Evolutionary conservation across 2,888 invertebrate genomes (phyloP).

Genomic region (Mythimna lalbum): DNA sequence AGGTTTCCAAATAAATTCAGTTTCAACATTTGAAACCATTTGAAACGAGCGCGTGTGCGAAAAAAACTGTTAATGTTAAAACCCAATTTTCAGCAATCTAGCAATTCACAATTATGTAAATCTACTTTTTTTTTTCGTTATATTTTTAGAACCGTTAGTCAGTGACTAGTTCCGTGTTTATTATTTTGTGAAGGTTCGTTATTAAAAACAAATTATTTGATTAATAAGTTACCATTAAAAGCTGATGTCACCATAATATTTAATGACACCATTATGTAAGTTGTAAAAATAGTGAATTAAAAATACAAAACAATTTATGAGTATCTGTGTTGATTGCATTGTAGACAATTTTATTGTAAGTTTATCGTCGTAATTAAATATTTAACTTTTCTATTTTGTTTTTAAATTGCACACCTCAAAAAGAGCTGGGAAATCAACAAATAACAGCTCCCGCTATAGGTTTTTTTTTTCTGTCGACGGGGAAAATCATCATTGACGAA

Average conservation of each 20-base stretch:
- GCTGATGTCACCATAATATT: neutral
- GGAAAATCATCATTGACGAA: no score
- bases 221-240: constrained; percentile 11
- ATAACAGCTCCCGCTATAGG: no score
- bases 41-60: neutral
- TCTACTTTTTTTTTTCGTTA: constrained; percentile 15
- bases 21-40: neutral
- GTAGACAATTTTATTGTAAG: no score
- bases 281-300: neutral
- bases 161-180: constrained; percentile 18
- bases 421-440: no score
- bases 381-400: no score
- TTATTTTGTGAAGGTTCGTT: neutral
- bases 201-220: neutral
- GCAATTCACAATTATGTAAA: constrained; percentile 35
- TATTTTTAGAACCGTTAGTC: constrained; percentile 2
- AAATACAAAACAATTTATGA: neutral
- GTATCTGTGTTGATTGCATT: no score
- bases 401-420: no score
- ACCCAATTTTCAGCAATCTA: neutral
- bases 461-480: no score
- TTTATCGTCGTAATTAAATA: no score
- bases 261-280: neutral
- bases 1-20: neutral
- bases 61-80: neutral